Conservation (phyloP, 2,888 invertebrate species). For the Eremobia ochroleuca region DNA sequence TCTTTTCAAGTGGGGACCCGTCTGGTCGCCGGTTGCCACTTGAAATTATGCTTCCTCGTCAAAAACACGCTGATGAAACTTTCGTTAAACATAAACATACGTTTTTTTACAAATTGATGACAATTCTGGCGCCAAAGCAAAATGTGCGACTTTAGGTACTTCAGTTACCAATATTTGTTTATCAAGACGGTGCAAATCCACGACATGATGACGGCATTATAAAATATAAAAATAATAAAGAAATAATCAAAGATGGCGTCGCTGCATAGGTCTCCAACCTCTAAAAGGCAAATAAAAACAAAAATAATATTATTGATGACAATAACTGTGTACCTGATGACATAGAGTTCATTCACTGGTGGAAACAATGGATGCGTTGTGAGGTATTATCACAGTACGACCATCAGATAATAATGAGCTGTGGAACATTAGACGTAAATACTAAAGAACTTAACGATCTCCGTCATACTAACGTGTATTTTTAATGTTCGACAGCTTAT, state of each 20-base stretch:
- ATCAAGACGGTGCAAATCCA: background rate
- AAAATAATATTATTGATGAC: slow-evolving; percentile 57
- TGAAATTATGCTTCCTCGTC: slow-evolving; percentile 19
- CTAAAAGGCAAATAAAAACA: slow-evolving; percentile 41
- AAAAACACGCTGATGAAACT: slow-evolving; percentile 28
- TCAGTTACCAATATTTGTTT: background rate
- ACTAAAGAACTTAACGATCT: slow-evolving; percentile 45
- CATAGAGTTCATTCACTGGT: slow-evolving; percentile 78
- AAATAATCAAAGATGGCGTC: slow-evolving; percentile 17
- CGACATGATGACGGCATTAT: background rate
- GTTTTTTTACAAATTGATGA: slow-evolving; percentile 24
- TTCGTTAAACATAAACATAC: slow-evolving; percentile 17
- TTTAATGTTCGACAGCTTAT: slow-evolving; percentile 51
- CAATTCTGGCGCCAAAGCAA: slow-evolving; percentile 19
- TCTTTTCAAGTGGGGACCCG: slow-evolving; percentile 41
- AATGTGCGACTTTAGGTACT: background rate
- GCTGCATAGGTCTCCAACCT: slow-evolving; percentile 24
- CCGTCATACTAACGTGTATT: slow-evolving; percentile 37
- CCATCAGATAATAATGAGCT: slow-evolving; percentile 67
- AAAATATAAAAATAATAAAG: background rate
- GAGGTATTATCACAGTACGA: slow-evolving; percentile 71
- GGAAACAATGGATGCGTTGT: slow-evolving; percentile 74
- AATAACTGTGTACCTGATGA: slow-evolving; percentile 43
- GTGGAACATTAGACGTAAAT: slow-evolving; percentile 37
- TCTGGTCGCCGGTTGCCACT: slow-evolving; percentile 38